phyloP scores from a whole-genome alignment of 2,888 invertebrate species.

The Caenorhabditis sp. region DNA sequence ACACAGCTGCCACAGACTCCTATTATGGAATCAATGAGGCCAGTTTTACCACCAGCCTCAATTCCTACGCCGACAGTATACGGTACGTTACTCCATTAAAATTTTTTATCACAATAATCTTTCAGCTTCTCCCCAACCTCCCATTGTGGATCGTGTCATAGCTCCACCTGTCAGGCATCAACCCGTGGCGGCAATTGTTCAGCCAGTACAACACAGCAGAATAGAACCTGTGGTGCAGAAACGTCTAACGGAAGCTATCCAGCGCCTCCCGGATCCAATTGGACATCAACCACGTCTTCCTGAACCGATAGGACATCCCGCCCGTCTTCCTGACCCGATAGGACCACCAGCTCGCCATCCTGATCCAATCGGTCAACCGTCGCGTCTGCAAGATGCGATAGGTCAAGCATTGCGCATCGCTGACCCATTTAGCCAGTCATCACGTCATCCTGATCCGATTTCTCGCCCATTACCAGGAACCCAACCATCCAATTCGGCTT shows the following conservation, averaged over 20 bases:
- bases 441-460: constrained; percentile 4
- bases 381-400: not conserved
- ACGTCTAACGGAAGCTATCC: not conserved
- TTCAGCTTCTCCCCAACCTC: not conserved
- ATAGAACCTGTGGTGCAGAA: constrained; percentile 6
- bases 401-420: not conserved
- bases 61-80: no score
- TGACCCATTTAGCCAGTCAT: not conserved
- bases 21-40: no score
- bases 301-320: not conserved
- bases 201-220: constrained; percentile 19
- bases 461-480: constrained; percentile 11
- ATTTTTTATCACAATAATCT: not conserved
- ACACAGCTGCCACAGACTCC: no score
- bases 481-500: not conserved
- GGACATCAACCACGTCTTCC: not conserved
- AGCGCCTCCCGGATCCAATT: constrained; percentile 1
- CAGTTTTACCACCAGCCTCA: no score
- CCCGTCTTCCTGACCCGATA: not conserved
- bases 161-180: constrained; percentile 16
- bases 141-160: constrained; percentile 33
- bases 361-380: not conserved
- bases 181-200: constrained; percentile 24
- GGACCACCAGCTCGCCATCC: not conserved
- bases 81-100: no score